phyloP scores from a whole-genome alignment of 2,888 invertebrate species.

The Dasysyrphus albostriatus region DNA sequence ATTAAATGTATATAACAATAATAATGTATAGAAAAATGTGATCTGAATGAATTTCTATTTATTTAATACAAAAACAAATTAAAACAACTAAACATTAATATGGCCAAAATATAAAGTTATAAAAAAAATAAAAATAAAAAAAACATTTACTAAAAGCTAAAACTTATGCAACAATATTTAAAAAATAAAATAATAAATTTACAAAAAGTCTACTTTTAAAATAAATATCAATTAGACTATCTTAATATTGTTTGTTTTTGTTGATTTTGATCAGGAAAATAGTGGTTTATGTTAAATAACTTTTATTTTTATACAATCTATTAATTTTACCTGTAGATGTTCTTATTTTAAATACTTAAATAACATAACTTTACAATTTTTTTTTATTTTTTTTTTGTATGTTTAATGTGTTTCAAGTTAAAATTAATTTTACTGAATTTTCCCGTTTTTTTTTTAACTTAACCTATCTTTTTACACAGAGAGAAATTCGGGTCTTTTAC shows the following conservation, averaged over 20 bases:
- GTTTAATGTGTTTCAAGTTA: slow-evolving; percentile 30
- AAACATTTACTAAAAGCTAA: slow-evolving; percentile 50
- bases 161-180: slow-evolving; percentile 40
- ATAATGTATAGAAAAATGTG: slow-evolving; percentile 38
- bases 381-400: slow-evolving; percentile 19
- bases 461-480: slow-evolving; percentile 70
- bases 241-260: slow-evolving; percentile 29
- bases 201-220: slow-evolving; percentile 59
- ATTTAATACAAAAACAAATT: slow-evolving; percentile 10
- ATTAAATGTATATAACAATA: slow-evolving; percentile 48
- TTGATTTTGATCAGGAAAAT: slow-evolving; percentile 54
- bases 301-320: slow-evolving; percentile 46
- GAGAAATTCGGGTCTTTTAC: slow-evolving; percentile 34
- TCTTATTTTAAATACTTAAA: slow-evolving; percentile 26
- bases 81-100: slow-evolving; percentile 68
- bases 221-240: slow-evolving; percentile 74
- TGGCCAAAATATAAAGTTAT: slow-evolving; percentile 60
- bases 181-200: slow-evolving; percentile 42
- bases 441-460: slow-evolving; percentile 40
- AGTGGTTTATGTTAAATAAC: slow-evolving; percentile 44
- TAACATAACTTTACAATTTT: slow-evolving; percentile 14
- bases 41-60: slow-evolving; percentile 3
- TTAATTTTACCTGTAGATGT: slow-evolving; percentile 46
- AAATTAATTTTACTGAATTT: slow-evolving; percentile 23
- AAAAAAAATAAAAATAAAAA: slow-evolving; percentile 23